Evolutionary conservation across 2,888 invertebrate species (phyloP), one percentile per base, ranked within the genome.

Genomic region (Rhagophthalmus giganteus): DNA sequence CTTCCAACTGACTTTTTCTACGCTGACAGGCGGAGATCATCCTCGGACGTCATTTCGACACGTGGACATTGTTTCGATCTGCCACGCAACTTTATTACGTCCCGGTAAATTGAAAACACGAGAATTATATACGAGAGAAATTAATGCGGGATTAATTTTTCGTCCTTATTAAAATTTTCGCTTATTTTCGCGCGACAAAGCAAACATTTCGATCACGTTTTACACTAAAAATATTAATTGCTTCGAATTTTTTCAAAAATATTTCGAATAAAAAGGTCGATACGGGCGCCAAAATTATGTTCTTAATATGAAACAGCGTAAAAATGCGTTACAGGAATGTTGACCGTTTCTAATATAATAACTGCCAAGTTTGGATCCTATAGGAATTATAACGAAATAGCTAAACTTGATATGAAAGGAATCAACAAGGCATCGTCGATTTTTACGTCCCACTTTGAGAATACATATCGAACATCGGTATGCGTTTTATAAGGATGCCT

Each of bases 11-110:
- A 49, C 54, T 57, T 59, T 59, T 59, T 59, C 47, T 50, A 34
- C 25, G 40, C 47, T 53, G 54, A 57, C 60, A 56, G 50, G 45
- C 49, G 47, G 51, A 51, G 48, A 54, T 49, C 49, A 38, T 37
- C 28, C 55, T 46, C 44, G 47, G 46, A 46, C 46, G 48, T 41
- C 49, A 52, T 54, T 54, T 61, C 56, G 57, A 56, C 57, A 49
- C 57, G 41, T 51, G 54, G 52, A 53, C 49, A 61, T 59, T 61
- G 57, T 61, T 58, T 61, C 52, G 52, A 51, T 55, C 54, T 54
- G 57, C 55, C 54, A 54, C 48, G 49, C 48, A 47, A 16, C 42
- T 47, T 49, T 48, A 49, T 54, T 52, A 52, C 45, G 28, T 15
- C 26, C 34, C 35, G 4, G 4, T 13, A 38, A 46, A 46, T 38